Conservation (phyloP, 2,888 invertebrate species). For the Epinotia brunnichana region DNA sequence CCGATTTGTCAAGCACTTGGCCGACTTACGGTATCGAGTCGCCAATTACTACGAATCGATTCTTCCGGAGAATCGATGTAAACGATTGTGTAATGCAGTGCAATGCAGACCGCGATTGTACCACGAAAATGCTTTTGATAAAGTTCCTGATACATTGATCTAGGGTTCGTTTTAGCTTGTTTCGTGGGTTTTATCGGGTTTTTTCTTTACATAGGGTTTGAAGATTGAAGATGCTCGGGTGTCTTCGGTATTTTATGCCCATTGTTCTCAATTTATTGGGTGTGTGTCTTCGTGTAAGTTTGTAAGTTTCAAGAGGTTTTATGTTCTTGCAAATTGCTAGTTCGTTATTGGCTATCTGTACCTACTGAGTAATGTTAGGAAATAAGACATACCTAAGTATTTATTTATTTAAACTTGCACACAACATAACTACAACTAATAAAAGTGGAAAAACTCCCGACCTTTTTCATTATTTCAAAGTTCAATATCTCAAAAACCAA, state of each 20-base stretch:
- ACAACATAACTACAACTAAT: too few species aligned
- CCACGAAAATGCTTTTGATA: neutral
- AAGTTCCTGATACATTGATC: neutral
- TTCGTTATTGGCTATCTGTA: too few species aligned
- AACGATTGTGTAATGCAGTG: slow-evolving; percentile 62
- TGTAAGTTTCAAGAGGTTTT: neutral
- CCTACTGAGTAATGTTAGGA: too few species aligned
- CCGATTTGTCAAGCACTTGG: slow-evolving; percentile 71
- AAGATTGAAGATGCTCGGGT: slow-evolving; percentile 20
- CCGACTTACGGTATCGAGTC: slow-evolving; percentile 66
- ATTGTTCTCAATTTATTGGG: slow-evolving; percentile 49
- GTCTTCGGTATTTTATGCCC: slow-evolving; percentile 10
- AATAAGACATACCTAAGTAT: too few species aligned
- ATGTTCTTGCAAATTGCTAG: neutral
- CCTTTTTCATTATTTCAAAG: too few species aligned
- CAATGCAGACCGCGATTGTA: slow-evolving; percentile 44
- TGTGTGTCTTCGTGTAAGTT: neutral
- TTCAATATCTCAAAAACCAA: too few species aligned
- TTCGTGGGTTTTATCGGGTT: neutral
- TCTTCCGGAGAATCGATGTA: slow-evolving; percentile 73
- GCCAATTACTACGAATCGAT: slow-evolving; percentile 67
- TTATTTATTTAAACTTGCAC: too few species aligned
- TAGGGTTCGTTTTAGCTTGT: neutral
- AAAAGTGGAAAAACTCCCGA: too few species aligned
- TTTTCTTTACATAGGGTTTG: slow-evolving; percentile 6